Base-by-base conservation (phyloP, 2,888 invertebrate species). In the Glaucopsyche alexis region DNA sequence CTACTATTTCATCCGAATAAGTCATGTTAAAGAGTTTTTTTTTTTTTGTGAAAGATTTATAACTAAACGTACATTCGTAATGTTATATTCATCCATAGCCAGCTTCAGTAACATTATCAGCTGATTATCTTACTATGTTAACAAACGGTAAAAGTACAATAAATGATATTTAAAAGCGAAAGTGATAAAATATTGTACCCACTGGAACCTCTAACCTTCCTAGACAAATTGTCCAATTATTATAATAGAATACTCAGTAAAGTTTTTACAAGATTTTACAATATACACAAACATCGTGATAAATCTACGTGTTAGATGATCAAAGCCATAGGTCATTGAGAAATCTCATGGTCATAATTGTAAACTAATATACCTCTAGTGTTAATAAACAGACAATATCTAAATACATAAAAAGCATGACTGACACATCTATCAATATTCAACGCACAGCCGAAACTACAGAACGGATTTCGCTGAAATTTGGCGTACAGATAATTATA, bases 291-390 rank as follows among this genome's bases (percentile, higher is more conserved):
- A 52, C 7, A 52, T 0, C 19, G 55, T 55, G 19, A 19, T 55
- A 55, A 55, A 55, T 19, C 7, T n/a, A 8, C n/a, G n/a, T 55
- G 55, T n/a, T 19, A 19, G 16, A 55, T 55, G 19, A 52, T 52
- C 2, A 52, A 52, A 52, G 52, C 9, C 52, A 16, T n/a, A 16
- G 55, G 55, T 55, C 55, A 55, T 55, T 55, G 55, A 55, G 55
- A 55, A 55, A 55, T 19, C 55, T 55, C 55, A 9, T 19, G 19
- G 19, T 19, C 11, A 11, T 14, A 47, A 7, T n/a, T n/a, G n/a
- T n/a, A n/a, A 74, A 73, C 11, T 66, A 19, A 9, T 29, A 29
- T 29, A 3, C 4, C 29, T 29, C 4, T 3, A 29, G 29, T 29
- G 2, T 29, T 29, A 3, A 29, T 1, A 3, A 29, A 29, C 29